Evolutionary conservation across 2,888 invertebrate species (phyloP).

Genomic region (Cephus pulcher): DNA sequence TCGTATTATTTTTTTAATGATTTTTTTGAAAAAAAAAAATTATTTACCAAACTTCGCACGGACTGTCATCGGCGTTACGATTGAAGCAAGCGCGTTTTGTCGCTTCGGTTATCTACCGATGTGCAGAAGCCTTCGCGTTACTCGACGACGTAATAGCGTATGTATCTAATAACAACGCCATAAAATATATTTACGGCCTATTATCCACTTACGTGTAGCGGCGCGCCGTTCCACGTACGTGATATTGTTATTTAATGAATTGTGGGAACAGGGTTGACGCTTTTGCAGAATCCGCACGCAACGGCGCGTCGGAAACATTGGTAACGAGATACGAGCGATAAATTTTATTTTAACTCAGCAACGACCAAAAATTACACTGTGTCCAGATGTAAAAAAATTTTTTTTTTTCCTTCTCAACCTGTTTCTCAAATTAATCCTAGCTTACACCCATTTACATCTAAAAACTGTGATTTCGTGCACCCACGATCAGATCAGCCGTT

Average conservation of each 20-base stretch:
- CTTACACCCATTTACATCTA: background rate
- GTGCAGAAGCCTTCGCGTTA: background rate
- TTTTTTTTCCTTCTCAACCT: background rate
- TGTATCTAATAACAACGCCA: background rate
- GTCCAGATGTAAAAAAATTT: background rate
- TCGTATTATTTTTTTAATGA: too few species aligned
- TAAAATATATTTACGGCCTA: slow-evolving; percentile 14
- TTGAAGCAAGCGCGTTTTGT: background rate
- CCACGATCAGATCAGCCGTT: background rate
- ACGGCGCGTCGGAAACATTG: background rate
- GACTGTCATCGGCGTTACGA: background rate
- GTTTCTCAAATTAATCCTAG: background rate
- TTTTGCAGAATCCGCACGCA: background rate
- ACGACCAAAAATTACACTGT: background rate
- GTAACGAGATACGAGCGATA: background rate
- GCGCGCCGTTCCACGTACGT: slow-evolving; percentile 1
- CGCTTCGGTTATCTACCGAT: background rate
- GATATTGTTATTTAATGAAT: slow-evolving; percentile 8
- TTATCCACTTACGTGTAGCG: slow-evolving; percentile 8
- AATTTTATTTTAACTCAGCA: background rate
- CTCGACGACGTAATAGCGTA: background rate
- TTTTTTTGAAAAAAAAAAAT: too few species aligned
- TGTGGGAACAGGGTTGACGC: background rate
- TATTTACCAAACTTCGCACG: background rate
- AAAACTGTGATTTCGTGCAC: background rate